Percentiles rank a stretch among this genome's conserved stretches.
Evolutionary conservation across 1,140 invertebrate species (phyloP).

Genomic region (Agrypnia vestita): DNA sequence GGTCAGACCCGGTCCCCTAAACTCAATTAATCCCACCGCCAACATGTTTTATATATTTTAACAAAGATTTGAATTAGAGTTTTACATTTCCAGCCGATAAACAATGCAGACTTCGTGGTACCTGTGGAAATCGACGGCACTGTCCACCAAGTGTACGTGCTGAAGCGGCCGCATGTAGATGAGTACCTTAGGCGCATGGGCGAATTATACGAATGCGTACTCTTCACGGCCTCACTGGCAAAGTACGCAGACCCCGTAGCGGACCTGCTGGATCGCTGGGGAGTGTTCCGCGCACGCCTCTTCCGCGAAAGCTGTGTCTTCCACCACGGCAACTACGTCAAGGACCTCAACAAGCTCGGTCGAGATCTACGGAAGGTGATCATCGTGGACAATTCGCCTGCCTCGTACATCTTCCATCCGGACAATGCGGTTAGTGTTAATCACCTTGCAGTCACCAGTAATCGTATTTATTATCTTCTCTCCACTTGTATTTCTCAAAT

Average conservation of each 20-base stretch:
- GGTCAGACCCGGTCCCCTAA: no score
- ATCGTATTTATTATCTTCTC: no score
- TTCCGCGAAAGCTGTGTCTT: constrained; percentile 99
- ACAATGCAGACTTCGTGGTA: constrained; percentile 99
- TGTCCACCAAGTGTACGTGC: constrained; percentile 98
- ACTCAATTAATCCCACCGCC: no score
- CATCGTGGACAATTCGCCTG: constrained; percentile 99
- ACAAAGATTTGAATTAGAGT: not conserved
- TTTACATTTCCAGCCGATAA: constrained; percentile 89
- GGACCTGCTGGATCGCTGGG: constrained; percentile 98
- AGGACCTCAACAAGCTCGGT: constrained; percentile 98
- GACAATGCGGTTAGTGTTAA: constrained; percentile 94
- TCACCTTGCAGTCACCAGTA: no score
- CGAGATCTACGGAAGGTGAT: constrained; percentile 96
- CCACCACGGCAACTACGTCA: constrained; percentile 99
- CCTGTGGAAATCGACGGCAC: constrained; percentile 99
- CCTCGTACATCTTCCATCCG: constrained; percentile 99
- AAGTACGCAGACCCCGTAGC: constrained; percentile 99
- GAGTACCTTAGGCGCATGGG: constrained; percentile 99
- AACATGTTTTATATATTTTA: no score
- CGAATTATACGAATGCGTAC: constrained; percentile 98
- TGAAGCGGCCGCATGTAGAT: constrained; percentile 99
- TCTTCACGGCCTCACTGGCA: constrained; percentile 98
- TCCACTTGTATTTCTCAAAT: no score
- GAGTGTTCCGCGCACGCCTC: constrained; percentile 95